A percentile compares a stretch with the other conserved stretches of the same genome.
phyloP scores from a whole-genome alignment of 1,140 invertebrate genomes.

The Atta colombica region DNA sequence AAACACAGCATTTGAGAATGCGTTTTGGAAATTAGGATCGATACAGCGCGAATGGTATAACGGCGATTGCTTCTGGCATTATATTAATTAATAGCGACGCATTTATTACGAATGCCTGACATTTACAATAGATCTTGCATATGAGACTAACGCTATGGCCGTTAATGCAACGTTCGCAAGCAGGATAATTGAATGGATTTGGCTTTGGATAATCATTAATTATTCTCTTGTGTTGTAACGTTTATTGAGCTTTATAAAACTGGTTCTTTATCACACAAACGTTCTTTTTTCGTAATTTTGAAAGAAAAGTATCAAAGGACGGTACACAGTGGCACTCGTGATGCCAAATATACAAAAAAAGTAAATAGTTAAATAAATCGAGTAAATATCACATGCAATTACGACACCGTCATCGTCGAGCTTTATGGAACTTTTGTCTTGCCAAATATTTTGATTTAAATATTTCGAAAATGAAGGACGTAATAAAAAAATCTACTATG shows the following conservation, averaged over 20 bases:
- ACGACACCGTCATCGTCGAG: too few relatives aligned
- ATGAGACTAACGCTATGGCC: conserved; percentile 49
- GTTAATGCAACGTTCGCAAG: conserved; percentile 39
- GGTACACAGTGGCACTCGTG: too few relatives aligned
- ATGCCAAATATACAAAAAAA: too few relatives aligned
- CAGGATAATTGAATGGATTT: conserved; percentile 55
- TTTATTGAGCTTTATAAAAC: conserved; percentile 3
- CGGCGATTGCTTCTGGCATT: conserved; percentile 47
- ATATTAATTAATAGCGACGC: conserved; percentile 53
- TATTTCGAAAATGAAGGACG: too few relatives aligned
- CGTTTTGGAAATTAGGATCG: conserved; percentile 59
- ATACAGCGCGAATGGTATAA: conserved; percentile 40
- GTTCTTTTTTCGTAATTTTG: background rate
- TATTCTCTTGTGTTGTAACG: conserved; percentile 12
- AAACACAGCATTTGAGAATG: conserved; percentile 22
- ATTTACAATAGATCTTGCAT: conserved; percentile 53
- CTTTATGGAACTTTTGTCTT: too few relatives aligned
- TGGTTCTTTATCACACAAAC: background rate
- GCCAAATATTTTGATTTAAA: too few relatives aligned
- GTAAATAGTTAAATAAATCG: too few relatives aligned
- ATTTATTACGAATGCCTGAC: conserved; percentile 62
- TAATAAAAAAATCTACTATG: too few relatives aligned
- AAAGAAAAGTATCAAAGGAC: background rate
- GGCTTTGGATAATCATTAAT: conserved; percentile 29
- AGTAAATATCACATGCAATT: too few relatives aligned